Evolutionary conservation across 2,113 vertebrate species (phyloP), one percentile per base, ranked within the genome.

Genomic region (Pluvianellus socialis): DNA sequence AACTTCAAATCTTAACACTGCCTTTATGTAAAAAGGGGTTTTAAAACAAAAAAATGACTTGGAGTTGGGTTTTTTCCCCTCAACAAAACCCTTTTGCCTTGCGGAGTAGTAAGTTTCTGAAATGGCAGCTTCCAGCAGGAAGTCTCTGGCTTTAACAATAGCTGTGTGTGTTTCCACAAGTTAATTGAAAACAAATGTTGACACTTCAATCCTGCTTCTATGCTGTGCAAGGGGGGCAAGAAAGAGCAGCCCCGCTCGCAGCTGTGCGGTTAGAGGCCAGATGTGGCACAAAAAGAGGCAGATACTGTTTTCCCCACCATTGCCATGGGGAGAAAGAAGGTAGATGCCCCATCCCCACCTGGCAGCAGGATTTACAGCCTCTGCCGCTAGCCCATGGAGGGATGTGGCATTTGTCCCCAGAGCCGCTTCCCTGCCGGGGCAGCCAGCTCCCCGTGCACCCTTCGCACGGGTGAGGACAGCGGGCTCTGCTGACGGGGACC

Each of bases 161-260:
- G 88, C 55, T 75, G 4, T 53, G 19, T 91, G 23, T 86, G 92
- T 85, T 96, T 92, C 92, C 85, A 90, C 74, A 70, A 96, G 82
- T 76, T 92, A 93, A 96, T 93, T 67, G 59, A 86, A 95, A 93
- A 86, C 93, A 90, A 94, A 93, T 90, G 88, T 94, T 82, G 88
- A 76, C 74, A 66, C 32, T 95, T 86, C 79, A 76, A 1, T 65
- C 79, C 79, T 66, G 53, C 73, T 79, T 90, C 93, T 90, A 47
- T 91, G 79, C 62, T 91, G 38, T 18, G 23, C 26, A 44, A 87
- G 30, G 40, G 83, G 85, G 40, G 52, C 6, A 9, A 73, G 49
- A 42, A 63, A 38, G 27, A 68, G 33, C 38, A 65, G 32, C 70
- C 33, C 9, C 19, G 20, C 73, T 73, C 1, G 0, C 75, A 84